Evolutionary conservation across 1,140 invertebrate genomes (phyloP).

Genomic region (Theocolax elegans): DNA sequence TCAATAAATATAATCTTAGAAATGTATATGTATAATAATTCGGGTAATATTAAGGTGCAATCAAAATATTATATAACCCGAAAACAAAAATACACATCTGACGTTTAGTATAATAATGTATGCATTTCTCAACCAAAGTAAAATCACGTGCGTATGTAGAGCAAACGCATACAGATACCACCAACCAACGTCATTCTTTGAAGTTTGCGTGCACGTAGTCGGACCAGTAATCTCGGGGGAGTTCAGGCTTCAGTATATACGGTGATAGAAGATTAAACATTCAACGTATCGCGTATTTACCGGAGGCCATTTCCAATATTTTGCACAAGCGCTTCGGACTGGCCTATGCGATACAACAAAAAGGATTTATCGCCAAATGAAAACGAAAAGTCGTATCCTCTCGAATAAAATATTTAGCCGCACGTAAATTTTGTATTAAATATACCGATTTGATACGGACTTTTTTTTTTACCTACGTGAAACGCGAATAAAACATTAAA

Average conservation of each 20-base stretch:
- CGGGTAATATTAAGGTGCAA: no score
- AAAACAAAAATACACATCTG: no score
- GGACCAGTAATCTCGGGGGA: conserved; percentile 46
- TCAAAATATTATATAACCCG: no score
- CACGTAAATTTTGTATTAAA: conserved; percentile 32
- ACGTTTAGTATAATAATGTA: no score
- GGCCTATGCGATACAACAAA: conserved; percentile 11
- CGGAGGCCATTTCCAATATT: conserved; percentile 53
- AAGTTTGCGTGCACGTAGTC: conserved; percentile 31
- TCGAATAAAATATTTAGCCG: conserved; percentile 28
- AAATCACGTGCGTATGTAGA: no score
- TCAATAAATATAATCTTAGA: no score
- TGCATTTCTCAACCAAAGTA: no score
- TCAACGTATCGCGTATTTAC: conserved; percentile 56
- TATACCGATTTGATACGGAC: conserved; percentile 2
- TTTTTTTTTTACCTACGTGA: not conserved
- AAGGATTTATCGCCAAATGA: conserved; percentile 34
- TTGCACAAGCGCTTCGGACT: conserved; percentile 48
- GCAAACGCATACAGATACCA: no score
- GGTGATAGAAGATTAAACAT: conserved; percentile 56
- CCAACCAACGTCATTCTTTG: no score
- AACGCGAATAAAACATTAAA: not conserved
- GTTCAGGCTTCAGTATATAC: conserved; percentile 42
- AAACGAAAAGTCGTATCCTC: conserved; percentile 32
- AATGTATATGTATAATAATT: no score